Percentiles rank a stretch among this genome's conserved stretches.
phyloP scores from a whole-genome alignment of 2,113 vertebrate genomes.

The Plestiodon gilberti region DNA sequence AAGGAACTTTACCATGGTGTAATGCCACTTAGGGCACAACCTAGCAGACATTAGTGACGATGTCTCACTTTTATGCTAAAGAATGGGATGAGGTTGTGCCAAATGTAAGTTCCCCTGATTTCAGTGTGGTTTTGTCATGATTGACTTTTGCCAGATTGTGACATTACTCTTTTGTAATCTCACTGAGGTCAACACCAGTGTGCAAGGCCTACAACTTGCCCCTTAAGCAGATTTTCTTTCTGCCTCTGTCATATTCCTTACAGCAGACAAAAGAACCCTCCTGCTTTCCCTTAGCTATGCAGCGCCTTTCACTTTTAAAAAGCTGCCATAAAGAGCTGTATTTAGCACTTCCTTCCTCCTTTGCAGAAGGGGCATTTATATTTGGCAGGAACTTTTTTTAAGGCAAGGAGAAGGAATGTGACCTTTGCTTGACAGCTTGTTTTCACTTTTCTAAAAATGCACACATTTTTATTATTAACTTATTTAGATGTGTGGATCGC shows the following conservation, averaged over 20 bases:
- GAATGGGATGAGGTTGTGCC: neutral
- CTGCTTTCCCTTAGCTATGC: neutral
- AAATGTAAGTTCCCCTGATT: neutral
- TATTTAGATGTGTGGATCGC: neutral
- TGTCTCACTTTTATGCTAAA: neutral
- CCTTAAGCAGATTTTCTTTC: neutral
- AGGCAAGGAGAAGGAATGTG: neutral
- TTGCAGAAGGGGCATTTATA: constrained; percentile 16
- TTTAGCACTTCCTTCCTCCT: neutral
- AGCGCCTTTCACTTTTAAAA: neutral
- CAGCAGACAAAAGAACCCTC: neutral
- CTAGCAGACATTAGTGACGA: neutral
- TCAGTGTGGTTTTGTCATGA: neutral
- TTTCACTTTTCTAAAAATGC: neutral
- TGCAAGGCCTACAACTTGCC: neutral
- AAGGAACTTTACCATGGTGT: neutral
- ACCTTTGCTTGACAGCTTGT: neutral
- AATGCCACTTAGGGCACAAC: neutral
- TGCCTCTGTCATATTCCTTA: neutral
- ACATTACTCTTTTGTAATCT: neutral
- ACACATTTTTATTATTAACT: neutral
- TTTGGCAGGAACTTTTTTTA: constrained; percentile 3
- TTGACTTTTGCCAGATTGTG: neutral
- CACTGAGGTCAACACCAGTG: neutral
- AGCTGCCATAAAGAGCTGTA: neutral